Evolutionary conservation across 2,888 invertebrate species (phyloP).

Genomic region (Micoletzkya japonica): DNA sequence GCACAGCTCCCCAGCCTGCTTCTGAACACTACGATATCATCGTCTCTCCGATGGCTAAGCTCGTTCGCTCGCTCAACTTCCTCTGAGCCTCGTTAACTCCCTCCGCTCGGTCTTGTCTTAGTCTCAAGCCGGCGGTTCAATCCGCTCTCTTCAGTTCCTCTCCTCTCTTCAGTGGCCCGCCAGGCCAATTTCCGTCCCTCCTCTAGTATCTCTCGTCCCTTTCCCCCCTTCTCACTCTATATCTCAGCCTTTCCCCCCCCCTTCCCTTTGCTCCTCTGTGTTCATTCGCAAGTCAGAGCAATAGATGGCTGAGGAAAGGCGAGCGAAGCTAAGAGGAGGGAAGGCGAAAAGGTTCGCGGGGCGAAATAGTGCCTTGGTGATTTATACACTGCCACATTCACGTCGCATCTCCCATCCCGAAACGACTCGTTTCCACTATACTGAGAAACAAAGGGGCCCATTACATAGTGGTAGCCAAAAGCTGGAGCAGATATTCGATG

Average conservation of each 20-base stretch:
- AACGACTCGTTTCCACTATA: too few species aligned
- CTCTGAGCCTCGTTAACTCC: too few species aligned
- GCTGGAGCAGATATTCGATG: too few species aligned
- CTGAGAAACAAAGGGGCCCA: too few species aligned
- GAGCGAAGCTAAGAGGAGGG: neutral
- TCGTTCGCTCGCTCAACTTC: too few species aligned
- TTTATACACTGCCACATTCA: neutral
- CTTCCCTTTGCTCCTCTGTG: neutral
- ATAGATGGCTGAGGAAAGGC: neutral
- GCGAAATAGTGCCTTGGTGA: neutral
- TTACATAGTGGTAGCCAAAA: too few species aligned
- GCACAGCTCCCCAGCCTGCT: neutral
- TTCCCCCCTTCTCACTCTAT: slow-evolving; percentile 1
- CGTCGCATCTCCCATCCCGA: too few species aligned
- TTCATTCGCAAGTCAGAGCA: too few species aligned
- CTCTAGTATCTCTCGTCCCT: slow-evolving; percentile 15
- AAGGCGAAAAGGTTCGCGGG: neutral
- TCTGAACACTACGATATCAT: too few species aligned
- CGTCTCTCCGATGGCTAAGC: too few species aligned
- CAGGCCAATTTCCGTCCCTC: slow-evolving; percentile 28
- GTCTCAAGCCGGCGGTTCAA: slow-evolving; percentile 1
- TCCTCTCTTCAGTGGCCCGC: neutral
- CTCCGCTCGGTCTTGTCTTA: neutral
- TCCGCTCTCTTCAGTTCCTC: neutral
- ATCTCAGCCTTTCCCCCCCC: neutral